These are phyloP conservation scores for Menidia menidia DNA, from an alignment of 2,797 vertebrate genomes.

Conservation along the genomic window DNA sequence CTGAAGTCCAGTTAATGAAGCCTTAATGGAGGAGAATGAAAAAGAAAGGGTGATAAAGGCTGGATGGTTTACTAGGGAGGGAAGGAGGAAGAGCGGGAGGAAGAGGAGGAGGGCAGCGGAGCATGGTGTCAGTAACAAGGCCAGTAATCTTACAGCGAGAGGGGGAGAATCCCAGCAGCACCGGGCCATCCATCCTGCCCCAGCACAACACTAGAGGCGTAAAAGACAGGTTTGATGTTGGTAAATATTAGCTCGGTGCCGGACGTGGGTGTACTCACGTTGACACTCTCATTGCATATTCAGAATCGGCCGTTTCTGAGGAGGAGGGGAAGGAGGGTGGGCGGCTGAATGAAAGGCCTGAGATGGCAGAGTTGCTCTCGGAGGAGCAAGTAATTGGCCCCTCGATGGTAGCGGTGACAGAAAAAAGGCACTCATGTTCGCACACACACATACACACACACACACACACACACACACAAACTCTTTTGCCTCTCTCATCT, in stretches of 20 bases:
- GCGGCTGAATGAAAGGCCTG: conserved; percentile 76
- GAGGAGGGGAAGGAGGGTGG: conserved; percentile 60
- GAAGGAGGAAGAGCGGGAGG: conserved; percentile 34
- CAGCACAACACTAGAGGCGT: conserved; percentile 58
- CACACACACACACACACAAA: conserved; percentile 45
- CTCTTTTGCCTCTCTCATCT: conserved; percentile 50
- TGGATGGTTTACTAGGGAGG: conserved; percentile 26
- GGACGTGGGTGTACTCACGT: conserved; percentile 67
- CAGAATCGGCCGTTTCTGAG: conserved; percentile 85
- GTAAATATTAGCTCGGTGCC: conserved; percentile 84
- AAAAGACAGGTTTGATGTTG: conserved; percentile 81
- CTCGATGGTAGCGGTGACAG: conserved; percentile 81
- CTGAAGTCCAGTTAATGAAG: conserved; percentile 67
- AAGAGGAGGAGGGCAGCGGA: conserved; percentile 51
- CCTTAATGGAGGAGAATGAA: conserved; percentile 54
- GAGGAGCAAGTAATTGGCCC: conserved; percentile 89
- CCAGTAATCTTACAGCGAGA: conserved; percentile 68
- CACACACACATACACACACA: conserved; percentile 51
- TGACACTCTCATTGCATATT: conserved; percentile 86
- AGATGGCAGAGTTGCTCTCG: conserved; percentile 79
- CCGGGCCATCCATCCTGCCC: conserved; percentile 50
- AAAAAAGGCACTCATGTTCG: conserved; percentile 62
- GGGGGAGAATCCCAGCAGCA: conserved; percentile 62
- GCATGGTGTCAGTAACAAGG: conserved; percentile 72
- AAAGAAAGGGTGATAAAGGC: conserved; percentile 50